Evolutionary conservation across 1,140 invertebrate genomes (phyloP), one percentile per base, ranked within the genome.

Genomic region (Drosophila novamexicana): DNA sequence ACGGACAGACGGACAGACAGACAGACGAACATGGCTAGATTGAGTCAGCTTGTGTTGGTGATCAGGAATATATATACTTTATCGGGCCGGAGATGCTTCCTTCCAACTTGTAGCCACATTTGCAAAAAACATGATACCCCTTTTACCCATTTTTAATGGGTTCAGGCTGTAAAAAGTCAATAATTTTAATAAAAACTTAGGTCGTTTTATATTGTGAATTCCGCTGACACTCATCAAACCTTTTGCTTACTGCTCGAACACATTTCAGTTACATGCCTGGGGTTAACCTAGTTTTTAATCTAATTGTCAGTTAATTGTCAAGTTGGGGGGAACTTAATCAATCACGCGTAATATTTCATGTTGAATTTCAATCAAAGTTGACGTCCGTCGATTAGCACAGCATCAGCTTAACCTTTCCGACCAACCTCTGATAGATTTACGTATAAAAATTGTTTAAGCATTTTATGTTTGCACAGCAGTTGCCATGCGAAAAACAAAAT

Each of bases 391-490:
- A 85, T 85, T 85, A 85, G 82, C 75, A 37, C 34, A 69, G 57
- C 57, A 57, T 47, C 64, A 49, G 40, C 59, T 68, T 39, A 67
- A 53, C 45, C 29, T 58, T 6, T 18, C 10, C 14, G 22, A 7
- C 34, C 8, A 7, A 3, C n/a, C 42, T 6, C 22, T 5, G 0
- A 0, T 2, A 83, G 77, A 69, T 88, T 88, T 83, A 83, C 84
- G 79, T 83, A 89, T 83, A 80, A 53, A 83, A 82, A 83, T 88
- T 64, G 69, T 88, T 88, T 83, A 88, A 88, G 77, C 83, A 82
- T 89, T 89, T 89, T 83, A 83, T 88, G 83, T 88, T 86, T 62
- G 83, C 72, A 80, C 83, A 86, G 83, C 83, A 83, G 83, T 86
- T 83, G 79, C 83, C 83, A 77, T 29, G 37, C 40, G 14, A 67